A percentile compares a stretch with the other conserved stretches of the same genome.
These are phyloP conservation scores for Epistrophella euchroma DNA, from an alignment of 2,888 invertebrate genomes.

Conservation along the genomic window DNA sequence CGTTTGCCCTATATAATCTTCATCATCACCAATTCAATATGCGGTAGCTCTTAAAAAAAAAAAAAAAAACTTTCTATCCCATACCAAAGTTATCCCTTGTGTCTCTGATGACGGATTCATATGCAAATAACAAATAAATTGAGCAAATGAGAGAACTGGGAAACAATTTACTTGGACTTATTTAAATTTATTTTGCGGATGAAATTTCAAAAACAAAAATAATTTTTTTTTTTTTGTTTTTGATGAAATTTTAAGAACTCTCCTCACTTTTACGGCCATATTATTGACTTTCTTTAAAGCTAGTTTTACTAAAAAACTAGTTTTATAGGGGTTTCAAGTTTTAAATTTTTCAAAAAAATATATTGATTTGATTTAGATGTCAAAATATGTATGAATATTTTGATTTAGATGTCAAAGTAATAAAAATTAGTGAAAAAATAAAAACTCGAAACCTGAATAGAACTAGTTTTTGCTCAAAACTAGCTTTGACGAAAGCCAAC, in stretches of 20 bases:
- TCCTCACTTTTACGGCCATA: too few relatives aligned
- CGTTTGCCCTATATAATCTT: background rate
- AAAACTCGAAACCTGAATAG: too few relatives aligned
- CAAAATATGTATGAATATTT: too few relatives aligned
- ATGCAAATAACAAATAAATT: constrained; percentile 10
- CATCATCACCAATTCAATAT: background rate
- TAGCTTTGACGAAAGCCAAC: too few relatives aligned
- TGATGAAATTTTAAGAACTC: background rate
- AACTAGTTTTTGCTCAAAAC: too few relatives aligned
- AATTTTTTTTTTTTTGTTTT: background rate
- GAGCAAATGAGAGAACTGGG: background rate
- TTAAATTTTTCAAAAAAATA: too few relatives aligned
- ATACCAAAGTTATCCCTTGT: background rate
- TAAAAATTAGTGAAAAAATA: too few relatives aligned
- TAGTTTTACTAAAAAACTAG: too few relatives aligned
- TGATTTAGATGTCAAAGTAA: too few relatives aligned
- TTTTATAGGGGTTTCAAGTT: too few relatives aligned
- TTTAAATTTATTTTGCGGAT: background rate
- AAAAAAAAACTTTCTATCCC: background rate
- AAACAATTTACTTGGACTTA: background rate
- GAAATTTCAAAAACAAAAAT: constrained; percentile 2
- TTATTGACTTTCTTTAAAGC: too few relatives aligned
- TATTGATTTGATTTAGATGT: too few relatives aligned
- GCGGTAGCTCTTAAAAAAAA: background rate
- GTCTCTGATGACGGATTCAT: constrained; percentile 18